Evolutionary conservation across 2,113 vertebrate genomes (phyloP).

Genomic region (Tenrec ecaudatus): DNA sequence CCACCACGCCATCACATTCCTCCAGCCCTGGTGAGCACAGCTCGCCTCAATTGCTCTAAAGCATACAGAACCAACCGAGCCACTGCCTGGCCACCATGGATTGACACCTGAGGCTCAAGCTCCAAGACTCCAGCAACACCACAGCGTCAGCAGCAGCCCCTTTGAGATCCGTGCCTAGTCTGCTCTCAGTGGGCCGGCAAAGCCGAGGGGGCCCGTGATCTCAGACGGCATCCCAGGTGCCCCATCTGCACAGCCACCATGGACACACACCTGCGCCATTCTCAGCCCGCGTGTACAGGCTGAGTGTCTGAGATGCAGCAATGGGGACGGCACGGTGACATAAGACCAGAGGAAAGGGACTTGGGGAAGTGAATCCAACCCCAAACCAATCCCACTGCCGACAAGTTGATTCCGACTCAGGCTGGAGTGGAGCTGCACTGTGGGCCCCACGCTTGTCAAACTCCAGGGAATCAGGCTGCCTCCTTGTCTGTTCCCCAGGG

Average conservation of each 20-base stretch:
- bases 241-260: background rate
- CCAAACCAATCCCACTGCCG: no score
- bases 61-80: background rate
- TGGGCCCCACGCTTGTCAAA: no score
- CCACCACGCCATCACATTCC: background rate
- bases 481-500: no score
- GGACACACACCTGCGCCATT: background rate
- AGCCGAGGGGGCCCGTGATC: background rate
- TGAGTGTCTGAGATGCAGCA: background rate
- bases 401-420: no score
- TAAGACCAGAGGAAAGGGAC: no score
- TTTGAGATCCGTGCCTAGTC: constrained; percentile 16
- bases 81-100: background rate
- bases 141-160: background rate
- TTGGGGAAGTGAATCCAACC: background rate
- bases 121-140: background rate
- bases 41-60: background rate
- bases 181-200: background rate
- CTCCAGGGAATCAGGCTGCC: no score
- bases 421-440: no score
- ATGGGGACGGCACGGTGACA: background rate
- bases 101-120: background rate
- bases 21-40: background rate
- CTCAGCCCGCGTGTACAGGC: background rate
- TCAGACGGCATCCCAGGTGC: background rate